Conservation (phyloP, 2,797 vertebrate species). For the Epinephelus malabaricus region DNA sequence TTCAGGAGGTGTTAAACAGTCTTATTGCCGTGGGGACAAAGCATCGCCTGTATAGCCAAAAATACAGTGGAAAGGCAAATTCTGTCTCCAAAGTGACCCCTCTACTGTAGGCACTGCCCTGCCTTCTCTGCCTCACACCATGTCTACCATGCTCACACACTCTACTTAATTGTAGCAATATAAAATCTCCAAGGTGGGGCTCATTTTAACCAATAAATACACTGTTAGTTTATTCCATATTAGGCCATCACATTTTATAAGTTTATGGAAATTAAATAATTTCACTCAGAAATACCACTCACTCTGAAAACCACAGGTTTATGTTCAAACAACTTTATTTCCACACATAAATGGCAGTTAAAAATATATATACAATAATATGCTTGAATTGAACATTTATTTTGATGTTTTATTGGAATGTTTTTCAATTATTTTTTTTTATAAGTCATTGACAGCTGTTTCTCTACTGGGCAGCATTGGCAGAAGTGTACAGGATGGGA, state of each 20-base stretch:
- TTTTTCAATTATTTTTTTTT: conserved; percentile 54
- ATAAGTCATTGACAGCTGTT: conserved; percentile 23
- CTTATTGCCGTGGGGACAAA: too few relatives aligned
- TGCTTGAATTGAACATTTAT: conserved; percentile 42
- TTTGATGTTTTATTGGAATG: conserved; percentile 68
- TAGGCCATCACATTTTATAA: neutral
- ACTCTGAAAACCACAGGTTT: neutral
- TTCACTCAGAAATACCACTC: neutral
- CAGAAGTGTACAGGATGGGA: neutral
- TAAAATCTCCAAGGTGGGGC: neutral
- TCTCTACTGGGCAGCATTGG: conserved; percentile 24
- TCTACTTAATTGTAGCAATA: neutral
- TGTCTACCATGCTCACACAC: neutral
- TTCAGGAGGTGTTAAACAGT: too few relatives aligned
- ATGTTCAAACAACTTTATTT: conserved; percentile 68
- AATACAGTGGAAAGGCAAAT: too few relatives aligned
- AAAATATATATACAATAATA: conserved; percentile 42
- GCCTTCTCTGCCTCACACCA: too few relatives aligned
- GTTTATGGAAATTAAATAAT: too few relatives aligned
- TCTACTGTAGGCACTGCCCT: too few relatives aligned
- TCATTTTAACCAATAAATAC: neutral
- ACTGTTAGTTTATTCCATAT: neutral
- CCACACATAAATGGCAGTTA: conserved; percentile 41
- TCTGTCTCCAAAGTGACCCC: too few relatives aligned
- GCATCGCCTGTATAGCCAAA: too few relatives aligned